A percentile compares a stretch with the other conserved stretches of the same genome.
These are phyloP conservation scores for Scylla paramamosain DNA, from an alignment of 1,140 invertebrate genomes.

Conservation along the genomic window DNA sequence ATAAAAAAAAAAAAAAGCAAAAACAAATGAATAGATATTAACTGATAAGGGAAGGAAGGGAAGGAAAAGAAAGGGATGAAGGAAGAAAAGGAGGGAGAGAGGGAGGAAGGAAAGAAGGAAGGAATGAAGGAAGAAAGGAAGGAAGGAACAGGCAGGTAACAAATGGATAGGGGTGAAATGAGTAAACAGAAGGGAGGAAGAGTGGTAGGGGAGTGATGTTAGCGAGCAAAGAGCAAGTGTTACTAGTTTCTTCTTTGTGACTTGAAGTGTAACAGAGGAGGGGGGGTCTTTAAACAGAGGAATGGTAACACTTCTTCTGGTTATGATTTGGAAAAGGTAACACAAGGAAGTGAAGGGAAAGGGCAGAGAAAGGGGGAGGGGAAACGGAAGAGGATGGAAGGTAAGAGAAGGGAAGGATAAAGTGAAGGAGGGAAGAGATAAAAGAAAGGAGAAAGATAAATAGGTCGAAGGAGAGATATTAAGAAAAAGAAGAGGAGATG, in stretches of 20 bases:
- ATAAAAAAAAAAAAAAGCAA: background rate
- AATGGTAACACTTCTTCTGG: no score
- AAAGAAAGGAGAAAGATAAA: background rate
- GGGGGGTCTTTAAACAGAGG: no score
- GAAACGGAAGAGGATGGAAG: no score
- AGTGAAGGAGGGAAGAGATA: background rate
- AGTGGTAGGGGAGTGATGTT: background rate
- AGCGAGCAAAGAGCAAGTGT: background rate
- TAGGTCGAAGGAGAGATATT: background rate
- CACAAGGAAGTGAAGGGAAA: no score
- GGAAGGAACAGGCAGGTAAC: background rate
- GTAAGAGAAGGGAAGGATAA: background rate
- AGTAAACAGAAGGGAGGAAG: background rate
- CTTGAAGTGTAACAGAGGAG: no score
- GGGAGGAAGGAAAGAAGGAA: background rate
- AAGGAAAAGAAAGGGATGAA: background rate
- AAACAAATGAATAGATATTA: background rate
- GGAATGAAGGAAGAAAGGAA: no score
- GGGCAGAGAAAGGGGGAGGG: background rate
- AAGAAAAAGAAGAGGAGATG: background rate
- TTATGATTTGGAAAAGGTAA: background rate
- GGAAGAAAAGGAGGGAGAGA: background rate
- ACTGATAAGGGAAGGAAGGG: background rate
- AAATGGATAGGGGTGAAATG: background rate
- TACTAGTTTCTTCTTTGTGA: no score